These are phyloP conservation scores for Festucalex cinctus DNA, from an alignment of 2,113 vertebrate species.

Conservation along the genomic window DNA sequence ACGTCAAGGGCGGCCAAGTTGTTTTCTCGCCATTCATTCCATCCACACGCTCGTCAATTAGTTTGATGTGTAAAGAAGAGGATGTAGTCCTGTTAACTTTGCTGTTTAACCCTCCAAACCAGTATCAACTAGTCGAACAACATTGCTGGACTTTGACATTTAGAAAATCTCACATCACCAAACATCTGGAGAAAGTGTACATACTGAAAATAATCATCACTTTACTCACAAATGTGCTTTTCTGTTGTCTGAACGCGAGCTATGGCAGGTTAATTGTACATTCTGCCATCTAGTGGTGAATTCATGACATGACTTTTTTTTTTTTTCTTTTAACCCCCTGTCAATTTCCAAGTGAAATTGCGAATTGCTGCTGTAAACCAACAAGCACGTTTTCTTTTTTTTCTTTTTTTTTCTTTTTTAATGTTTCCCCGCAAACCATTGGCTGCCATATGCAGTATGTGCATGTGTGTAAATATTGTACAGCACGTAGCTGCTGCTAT, in stretches of 20 bases:
- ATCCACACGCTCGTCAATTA: neutral
- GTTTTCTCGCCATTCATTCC: neutral
- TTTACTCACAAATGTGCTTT: neutral
- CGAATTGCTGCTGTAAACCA: neutral
- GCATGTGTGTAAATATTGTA: neutral
- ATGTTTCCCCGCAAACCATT: neutral
- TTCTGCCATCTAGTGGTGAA: neutral
- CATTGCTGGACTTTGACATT: too few relatives aligned
- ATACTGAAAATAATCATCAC: neutral
- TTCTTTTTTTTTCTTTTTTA: neutral
- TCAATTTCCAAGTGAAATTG: neutral
- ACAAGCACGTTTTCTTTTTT: neutral
- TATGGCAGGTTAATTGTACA: neutral
- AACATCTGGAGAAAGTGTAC: too few relatives aligned
- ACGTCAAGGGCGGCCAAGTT: neutral
- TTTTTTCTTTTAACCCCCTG: neutral
- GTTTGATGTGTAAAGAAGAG: neutral
- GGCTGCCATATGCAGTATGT: neutral
- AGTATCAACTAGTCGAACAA: too few relatives aligned
- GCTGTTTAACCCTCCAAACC: neutral
- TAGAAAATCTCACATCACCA: too few relatives aligned
- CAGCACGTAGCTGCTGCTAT: conserved; percentile 45
- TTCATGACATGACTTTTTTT: neutral
- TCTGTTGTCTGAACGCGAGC: neutral
- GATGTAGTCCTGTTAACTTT: neutral